These are phyloP conservation scores for Sorex maritimensis DNA, from an alignment of 2,797 vertebrate genomes.

Conservation along the genomic window DNA sequence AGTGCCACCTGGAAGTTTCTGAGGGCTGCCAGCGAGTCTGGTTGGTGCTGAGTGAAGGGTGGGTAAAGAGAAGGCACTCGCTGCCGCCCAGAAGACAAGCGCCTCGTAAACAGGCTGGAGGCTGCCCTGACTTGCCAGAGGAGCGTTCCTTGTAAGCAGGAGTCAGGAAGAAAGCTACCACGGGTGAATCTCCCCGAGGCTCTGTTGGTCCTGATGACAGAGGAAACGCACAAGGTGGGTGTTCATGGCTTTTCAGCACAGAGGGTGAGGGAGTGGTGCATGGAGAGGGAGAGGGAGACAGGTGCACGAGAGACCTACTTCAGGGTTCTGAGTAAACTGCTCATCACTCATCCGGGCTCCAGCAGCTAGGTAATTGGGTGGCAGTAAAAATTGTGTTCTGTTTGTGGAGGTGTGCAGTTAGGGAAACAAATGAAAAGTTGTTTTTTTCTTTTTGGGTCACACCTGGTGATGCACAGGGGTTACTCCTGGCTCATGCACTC, in stretches of 20 bases:
- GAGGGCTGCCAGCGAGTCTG: slow-evolving; percentile 22
- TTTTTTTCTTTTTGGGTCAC: too few species aligned
- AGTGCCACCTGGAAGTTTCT: slow-evolving; percentile 18
- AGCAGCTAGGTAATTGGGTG: too few species aligned
- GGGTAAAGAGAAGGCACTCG: slow-evolving; percentile 25
- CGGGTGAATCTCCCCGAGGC: background rate
- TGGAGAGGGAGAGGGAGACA: background rate
- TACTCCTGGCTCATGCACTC: too few species aligned
- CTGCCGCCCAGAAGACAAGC: slow-evolving; percentile 62
- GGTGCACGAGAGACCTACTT: background rate
- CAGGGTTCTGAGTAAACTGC: background rate
- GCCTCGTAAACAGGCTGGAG: slow-evolving; percentile 12
- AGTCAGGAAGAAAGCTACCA: background rate
- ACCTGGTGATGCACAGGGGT: too few species aligned
- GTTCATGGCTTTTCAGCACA: background rate
- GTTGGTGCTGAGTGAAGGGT: background rate
- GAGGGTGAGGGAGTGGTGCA: background rate
- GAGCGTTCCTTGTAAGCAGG: slow-evolving; percentile 3
- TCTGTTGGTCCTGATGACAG: background rate
- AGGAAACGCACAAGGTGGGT: background rate
- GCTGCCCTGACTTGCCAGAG: slow-evolving; percentile 59
- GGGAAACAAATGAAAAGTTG: background rate
- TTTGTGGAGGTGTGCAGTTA: slow-evolving; percentile 11
- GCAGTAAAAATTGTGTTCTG: background rate
- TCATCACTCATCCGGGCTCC: background rate